Percentiles rank a stretch among this genome's conserved stretches.
Evolutionary conservation across 2,113 vertebrate species (phyloP).

Genomic region (Pyrgilauda ruficollis): DNA sequence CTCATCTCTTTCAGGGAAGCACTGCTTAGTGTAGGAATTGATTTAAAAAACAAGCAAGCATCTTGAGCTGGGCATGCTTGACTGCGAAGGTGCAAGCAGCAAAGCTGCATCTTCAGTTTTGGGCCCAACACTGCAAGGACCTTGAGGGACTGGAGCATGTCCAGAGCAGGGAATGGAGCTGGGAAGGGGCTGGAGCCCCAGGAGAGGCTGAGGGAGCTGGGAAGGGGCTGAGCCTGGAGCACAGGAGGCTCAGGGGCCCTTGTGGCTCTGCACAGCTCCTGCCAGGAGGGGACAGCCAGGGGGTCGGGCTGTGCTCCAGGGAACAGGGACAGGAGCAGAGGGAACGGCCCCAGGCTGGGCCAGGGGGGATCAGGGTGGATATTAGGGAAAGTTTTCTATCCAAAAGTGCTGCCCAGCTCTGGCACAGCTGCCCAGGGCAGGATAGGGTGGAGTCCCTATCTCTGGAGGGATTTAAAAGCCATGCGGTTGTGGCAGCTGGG

Average conservation of each 20-base stretch:
- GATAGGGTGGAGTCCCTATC: background rate
- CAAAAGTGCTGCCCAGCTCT: background rate
- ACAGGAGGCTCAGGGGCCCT: background rate
- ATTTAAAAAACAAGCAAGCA: accelerated
- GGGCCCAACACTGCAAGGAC: background rate
- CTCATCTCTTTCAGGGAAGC: background rate
- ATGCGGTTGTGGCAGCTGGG: background rate
- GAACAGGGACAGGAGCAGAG: background rate
- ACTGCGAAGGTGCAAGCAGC: background rate
- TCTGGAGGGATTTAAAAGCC: background rate
- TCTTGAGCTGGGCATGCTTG: background rate
- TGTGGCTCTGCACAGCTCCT: background rate
- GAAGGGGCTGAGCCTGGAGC: background rate
- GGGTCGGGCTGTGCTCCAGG: background rate
- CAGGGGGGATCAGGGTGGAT: accelerated
- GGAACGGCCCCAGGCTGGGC: background rate
- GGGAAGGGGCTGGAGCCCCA: background rate
- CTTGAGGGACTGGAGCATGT: accelerated
- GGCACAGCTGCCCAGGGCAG: background rate
- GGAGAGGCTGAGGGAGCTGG: background rate
- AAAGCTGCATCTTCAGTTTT: background rate
- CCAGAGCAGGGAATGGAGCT: accelerated
- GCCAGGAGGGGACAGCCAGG: background rate
- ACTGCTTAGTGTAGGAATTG: background rate
- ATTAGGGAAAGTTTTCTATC: background rate